These are phyloP conservation scores for Gasterosteus aculeatus DNA, from an alignment of 2,113 vertebrate genomes.

Conservation along the genomic window DNA sequence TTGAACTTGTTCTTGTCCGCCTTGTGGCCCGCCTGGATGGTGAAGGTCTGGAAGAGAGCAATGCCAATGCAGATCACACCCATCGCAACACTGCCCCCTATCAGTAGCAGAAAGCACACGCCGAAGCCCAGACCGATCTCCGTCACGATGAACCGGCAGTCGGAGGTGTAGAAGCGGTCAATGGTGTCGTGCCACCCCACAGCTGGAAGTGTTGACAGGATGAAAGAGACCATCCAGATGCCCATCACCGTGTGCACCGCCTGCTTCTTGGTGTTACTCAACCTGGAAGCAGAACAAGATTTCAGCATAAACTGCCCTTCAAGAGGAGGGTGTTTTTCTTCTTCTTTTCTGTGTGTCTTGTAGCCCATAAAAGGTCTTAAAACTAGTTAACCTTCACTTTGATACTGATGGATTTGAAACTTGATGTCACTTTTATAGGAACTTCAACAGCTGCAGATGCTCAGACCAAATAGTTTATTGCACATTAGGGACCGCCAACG, in stretches of 20 bases:
- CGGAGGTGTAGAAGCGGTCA: constrained; percentile 89
- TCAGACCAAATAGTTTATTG: background rate
- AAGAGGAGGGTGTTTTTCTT: background rate
- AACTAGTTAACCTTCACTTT: background rate
- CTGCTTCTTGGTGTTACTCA: constrained; percentile 95
- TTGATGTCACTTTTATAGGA: background rate
- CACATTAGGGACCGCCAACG: background rate
- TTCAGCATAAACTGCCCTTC: constrained; percentile 7
- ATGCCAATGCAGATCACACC: constrained; percentile 90
- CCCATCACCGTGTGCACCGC: constrained; percentile 94
- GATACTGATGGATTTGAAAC: background rate
- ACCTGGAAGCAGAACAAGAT: constrained; percentile 77
- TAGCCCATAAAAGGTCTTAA: background rate
- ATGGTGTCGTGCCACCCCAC: constrained; percentile 94
- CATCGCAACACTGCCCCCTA: constrained; percentile 89
- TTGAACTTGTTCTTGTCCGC: constrained; percentile 86
- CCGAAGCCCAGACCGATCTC: constrained; percentile 95
- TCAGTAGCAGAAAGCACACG: constrained; percentile 91
- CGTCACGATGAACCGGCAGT: constrained; percentile 92
- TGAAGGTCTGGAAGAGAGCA: constrained; percentile 91
- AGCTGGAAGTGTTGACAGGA: constrained; percentile 90
- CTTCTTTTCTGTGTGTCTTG: background rate
- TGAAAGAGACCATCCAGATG: constrained; percentile 97
- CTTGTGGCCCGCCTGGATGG: constrained; percentile 81
- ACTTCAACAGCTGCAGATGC: background rate